Conservation (phyloP, 2,113 vertebrate genomes). For the Nothoprocta perdicaria region DNA sequence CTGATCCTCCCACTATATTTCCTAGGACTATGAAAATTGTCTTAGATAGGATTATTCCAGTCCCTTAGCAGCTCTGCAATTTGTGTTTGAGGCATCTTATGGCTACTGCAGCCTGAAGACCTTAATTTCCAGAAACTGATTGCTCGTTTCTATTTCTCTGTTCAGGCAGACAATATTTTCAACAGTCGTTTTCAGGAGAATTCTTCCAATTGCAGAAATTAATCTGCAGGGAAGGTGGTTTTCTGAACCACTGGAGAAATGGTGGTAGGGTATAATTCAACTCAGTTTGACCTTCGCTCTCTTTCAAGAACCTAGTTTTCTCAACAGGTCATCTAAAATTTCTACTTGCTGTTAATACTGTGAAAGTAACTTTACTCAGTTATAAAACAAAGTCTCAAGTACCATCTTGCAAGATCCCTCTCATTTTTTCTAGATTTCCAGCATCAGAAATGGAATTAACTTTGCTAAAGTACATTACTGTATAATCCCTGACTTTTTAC, state of each 20-base stretch:
- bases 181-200: background rate
- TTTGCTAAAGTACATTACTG: background rate
- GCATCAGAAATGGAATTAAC: background rate
- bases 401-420: background rate
- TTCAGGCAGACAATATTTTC: constrained; percentile 2
- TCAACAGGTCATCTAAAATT: constrained; percentile 27
- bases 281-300: constrained; percentile 47
- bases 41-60: background rate
- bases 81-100: constrained; percentile 11
- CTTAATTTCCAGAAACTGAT: constrained; percentile 9
- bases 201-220: constrained; percentile 28
- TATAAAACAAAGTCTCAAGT: background rate
- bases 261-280: constrained; percentile 26
- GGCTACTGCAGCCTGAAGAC: background rate
- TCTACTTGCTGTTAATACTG: constrained; percentile 29
- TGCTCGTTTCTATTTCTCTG: background rate
- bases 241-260: constrained; percentile 30
- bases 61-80: constrained; percentile 10
- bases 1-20: background rate
- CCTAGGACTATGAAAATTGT: background rate
- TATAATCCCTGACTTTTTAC: background rate
- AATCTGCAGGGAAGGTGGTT: constrained; percentile 31
- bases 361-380: constrained; percentile 23
- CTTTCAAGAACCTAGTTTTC: constrained; percentile 38
- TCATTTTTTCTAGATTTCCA: background rate